Base-by-base conservation (phyloP, 2,113 vertebrate genomes). In the Neofelis nebulosa region DNA sequence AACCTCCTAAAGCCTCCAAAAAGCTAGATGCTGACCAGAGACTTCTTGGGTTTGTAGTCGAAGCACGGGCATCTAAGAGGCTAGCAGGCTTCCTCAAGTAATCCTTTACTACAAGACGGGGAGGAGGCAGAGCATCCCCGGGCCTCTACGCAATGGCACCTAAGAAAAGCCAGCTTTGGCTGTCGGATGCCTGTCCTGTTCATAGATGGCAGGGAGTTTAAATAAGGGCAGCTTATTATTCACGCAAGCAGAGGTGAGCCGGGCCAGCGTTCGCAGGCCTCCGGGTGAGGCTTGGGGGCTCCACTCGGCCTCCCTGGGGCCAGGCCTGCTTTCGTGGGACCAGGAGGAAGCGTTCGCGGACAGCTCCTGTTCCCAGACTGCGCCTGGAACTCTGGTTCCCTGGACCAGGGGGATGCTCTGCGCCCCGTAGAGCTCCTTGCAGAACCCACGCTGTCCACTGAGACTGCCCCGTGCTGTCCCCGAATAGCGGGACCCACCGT, bases 371-470 rank as follows among this genome's bases (percentile, higher is more conserved):
- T 78, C 69, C 0, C 1, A 15, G 50, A 23, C 6, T 1, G 21
- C 45, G 3, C 0, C 0, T 21, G 41, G 4, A 5, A 23, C 19
- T 14, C 55, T 0, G 3, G 45, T 52, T 23, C 50, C 50, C 65
- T 52, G 0, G 4, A n/a, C 36, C 50, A 78, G 93, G 65, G n/a
- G 5, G n/a, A 1, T 16, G 55, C 23, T 27, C 19, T n/a, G 31
- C 9, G 0, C 23, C 33, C n/a, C 23, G 27, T 16, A 7, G 3
- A 78, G 21, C n/a, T 48, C 31, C 66, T 10, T 36, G 80, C 73
- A 66, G 63, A 29, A 21, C 11, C 36, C 33, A 21, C 12, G 3
- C 69, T 25, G 5, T 81, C 45, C 1, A 1, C 0, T 41, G n/a
- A 66, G 76, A n/a, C 15, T 19, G 12, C 5, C 21, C 1, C 1